Percentiles rank a stretch among this genome's conserved stretches.
These are phyloP conservation scores for Halesus radiatus DNA, from an alignment of 1,140 invertebrate genomes.

Conservation along the genomic window DNA sequence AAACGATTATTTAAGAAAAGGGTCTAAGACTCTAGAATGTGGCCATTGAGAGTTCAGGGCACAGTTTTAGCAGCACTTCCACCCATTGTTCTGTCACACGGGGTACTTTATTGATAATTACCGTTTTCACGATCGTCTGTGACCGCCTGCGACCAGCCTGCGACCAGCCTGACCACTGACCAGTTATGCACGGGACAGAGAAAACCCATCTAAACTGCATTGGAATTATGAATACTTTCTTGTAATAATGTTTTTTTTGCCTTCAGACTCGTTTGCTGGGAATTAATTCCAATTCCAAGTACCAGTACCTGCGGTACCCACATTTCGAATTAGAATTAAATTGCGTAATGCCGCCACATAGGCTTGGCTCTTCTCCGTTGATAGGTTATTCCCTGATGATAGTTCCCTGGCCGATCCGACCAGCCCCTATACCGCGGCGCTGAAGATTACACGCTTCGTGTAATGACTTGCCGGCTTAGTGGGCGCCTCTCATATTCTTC, in stretches of 20 bases:
- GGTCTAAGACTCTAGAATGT: neutral
- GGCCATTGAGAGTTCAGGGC: neutral
- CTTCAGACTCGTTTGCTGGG: neutral
- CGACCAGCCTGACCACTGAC: neutral
- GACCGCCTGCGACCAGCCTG: neutral
- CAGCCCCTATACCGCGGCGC: slow-evolving; percentile 5
- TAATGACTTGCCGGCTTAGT: neutral
- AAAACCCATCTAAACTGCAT: no score
- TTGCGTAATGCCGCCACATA: neutral
- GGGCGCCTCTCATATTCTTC: neutral
- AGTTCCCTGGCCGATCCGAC: neutral
- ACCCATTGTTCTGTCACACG: slow-evolving; percentile 31
- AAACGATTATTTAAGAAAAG: slow-evolving; percentile 12
- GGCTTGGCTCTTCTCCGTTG: neutral
- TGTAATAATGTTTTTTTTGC: neutral
- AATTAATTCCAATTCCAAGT: slow-evolving; percentile 1
- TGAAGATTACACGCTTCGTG: neutral
- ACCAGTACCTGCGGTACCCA: neutral
- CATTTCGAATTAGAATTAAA: slow-evolving; percentile 1
- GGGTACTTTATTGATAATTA: slow-evolving; percentile 27
- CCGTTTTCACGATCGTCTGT: slow-evolving; percentile 13
- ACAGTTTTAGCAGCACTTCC: slow-evolving; percentile 20
- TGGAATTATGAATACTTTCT: no score
- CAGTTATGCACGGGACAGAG: neutral
- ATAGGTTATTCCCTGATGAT: slow-evolving; percentile 10